Percentiles rank a stretch among this genome's conserved stretches.
Conservation (phyloP, 2,113 vertebrate genomes). For the Anoura caudifer region DNA sequence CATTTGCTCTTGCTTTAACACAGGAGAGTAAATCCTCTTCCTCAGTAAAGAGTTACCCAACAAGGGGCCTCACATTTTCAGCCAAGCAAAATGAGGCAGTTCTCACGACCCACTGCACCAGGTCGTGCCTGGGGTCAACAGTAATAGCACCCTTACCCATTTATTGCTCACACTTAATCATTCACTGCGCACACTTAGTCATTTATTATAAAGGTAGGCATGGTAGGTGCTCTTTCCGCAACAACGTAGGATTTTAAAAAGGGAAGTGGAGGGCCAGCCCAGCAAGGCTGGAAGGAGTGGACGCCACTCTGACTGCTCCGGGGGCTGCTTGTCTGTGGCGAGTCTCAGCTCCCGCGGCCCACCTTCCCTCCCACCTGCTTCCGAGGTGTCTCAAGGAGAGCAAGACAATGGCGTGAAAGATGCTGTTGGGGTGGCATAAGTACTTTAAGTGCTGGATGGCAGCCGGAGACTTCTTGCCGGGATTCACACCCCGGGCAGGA, state of each 20-base stretch:
- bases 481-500: not conserved
- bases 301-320: too few species aligned
- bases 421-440: not conserved
- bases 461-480: not conserved
- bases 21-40: not conserved
- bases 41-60: not conserved
- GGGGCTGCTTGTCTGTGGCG: too few species aligned
- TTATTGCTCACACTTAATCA: too few species aligned
- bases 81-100: not conserved
- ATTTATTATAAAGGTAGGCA: not conserved
- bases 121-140: not conserved
- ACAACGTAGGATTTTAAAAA: not conserved
- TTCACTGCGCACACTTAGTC: too few species aligned
- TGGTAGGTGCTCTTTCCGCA: not conserved
- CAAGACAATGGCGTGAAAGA: not conserved
- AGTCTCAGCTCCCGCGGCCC: rapidly evolving
- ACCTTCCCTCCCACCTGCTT: not conserved
- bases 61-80: not conserved
- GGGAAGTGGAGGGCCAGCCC: rapidly evolving
- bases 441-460: not conserved
- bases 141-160: not conserved
- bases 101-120: not conserved
- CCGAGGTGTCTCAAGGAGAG: not conserved
- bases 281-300: not conserved
- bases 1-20: not conserved